Evolutionary conservation across 2,113 vertebrate species (phyloP).

Genomic region (Podocnemis expansa): DNA sequence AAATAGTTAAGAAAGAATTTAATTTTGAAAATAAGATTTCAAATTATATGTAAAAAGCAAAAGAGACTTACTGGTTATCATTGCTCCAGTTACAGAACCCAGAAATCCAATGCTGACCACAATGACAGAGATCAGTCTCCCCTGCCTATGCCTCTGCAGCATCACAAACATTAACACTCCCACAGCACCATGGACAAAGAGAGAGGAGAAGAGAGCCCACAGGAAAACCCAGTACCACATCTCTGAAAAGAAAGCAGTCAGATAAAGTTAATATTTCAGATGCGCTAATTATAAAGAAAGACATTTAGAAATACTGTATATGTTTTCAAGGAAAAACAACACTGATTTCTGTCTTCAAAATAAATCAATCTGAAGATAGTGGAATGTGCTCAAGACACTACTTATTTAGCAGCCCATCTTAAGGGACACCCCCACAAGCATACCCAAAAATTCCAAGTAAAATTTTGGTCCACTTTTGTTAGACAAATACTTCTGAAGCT

Average conservation of each 20-base stretch:
- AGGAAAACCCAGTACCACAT: slow-evolving; percentile 99
- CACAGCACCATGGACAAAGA: slow-evolving; percentile 92
- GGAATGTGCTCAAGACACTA: background rate
- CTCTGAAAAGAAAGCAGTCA: slow-evolving; percentile 82
- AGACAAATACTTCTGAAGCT: background rate
- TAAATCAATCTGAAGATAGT: background rate
- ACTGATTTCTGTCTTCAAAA: background rate
- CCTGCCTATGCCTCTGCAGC: slow-evolving; percentile 94
- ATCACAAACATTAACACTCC: slow-evolving; percentile 96
- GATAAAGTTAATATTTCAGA: slow-evolving; percentile 52
- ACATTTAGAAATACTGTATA: slow-evolving; percentile 19
- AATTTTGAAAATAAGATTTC: background rate
- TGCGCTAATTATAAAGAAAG: background rate
- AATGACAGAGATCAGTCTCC: slow-evolving; percentile 93
- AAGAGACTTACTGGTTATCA: slow-evolving; percentile 95
- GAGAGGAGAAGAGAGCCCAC: slow-evolving; percentile 98
- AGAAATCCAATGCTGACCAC: slow-evolving; percentile 95
- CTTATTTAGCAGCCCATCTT: background rate
- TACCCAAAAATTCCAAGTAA: background rate
- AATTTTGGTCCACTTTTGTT: background rate
- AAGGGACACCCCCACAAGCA: background rate
- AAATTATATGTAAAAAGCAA: slow-evolving; percentile 26
- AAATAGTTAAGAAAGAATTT: background rate
- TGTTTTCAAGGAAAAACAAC: slow-evolving; percentile 2
- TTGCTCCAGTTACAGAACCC: slow-evolving; percentile 90